Evolutionary conservation across 2,113 vertebrate genomes (phyloP).

Genomic region (Thalassarche chlororhynchos): DNA sequence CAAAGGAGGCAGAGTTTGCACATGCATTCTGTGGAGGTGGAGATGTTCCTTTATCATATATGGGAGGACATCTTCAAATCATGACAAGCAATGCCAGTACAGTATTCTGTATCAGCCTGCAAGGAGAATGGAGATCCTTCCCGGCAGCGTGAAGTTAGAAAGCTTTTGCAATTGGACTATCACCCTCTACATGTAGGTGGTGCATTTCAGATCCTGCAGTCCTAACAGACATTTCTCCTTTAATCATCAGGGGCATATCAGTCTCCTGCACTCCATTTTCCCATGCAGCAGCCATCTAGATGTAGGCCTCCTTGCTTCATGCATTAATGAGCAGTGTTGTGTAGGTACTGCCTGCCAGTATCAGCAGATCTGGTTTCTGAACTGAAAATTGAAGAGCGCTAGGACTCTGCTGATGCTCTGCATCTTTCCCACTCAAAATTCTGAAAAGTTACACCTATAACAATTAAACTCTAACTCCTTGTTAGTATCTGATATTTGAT

Average conservation of each 20-base stretch:
- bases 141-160: background rate
- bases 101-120: background rate
- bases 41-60: background rate
- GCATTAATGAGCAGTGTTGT: background rate
- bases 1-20: background rate
- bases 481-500: background rate
- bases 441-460: background rate
- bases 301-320: rapidly evolving
- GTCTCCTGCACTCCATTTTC: background rate
- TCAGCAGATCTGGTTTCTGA: background rate
- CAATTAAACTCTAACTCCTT: background rate
- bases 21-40: background rate
- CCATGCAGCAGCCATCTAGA: background rate
- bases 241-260: background rate
- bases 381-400: background rate
- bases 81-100: background rate
- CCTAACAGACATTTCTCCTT: background rate
- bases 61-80: background rate
- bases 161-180: background rate
- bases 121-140: background rate
- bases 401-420: background rate
- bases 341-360: background rate
- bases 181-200: background rate
- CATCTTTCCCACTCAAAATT: background rate
- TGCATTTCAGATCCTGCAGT: background rate